Percentiles rank a stretch among this genome's conserved stretches.
Conservation (phyloP, 2,113 vertebrate genomes). For the Nesoenas mayeri region DNA sequence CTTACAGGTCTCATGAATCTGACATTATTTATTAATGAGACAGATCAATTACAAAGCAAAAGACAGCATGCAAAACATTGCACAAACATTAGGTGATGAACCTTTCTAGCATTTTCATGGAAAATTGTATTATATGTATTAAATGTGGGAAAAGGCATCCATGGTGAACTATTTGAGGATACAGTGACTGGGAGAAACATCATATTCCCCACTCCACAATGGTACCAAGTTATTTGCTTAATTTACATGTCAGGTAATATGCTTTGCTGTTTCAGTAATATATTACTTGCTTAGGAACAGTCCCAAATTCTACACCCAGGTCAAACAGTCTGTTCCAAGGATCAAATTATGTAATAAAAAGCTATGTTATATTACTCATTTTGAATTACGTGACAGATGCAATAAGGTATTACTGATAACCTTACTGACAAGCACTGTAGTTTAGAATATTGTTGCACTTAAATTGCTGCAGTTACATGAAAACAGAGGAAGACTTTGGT, state of each 20-base stretch:
- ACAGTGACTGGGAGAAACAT: not conserved
- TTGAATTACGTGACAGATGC: not conserved
- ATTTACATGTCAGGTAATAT: not conserved
- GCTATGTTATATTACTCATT: not conserved
- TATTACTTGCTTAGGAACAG: not conserved
- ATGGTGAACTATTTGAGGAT: not conserved
- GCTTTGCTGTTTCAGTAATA: not conserved
- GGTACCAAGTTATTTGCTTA: not conserved
- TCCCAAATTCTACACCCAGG: not conserved
- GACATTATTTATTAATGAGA: not conserved
- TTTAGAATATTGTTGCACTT: not conserved
- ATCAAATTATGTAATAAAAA: not conserved
- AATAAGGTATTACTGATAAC: not conserved
- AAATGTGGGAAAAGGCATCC: not conserved
- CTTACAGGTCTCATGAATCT: not conserved
- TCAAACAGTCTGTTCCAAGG: not conserved
- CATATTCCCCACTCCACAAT: not conserved
- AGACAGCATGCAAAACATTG: not conserved
- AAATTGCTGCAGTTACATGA: not conserved
- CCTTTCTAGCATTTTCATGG: not conserved
- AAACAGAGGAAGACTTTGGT: fast-evolving
- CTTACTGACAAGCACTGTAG: not conserved
- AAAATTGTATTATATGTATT: not conserved
- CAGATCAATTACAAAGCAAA: not conserved
- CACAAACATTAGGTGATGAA: not conserved